phyloP scores from a whole-genome alignment of 1,140 invertebrate species.

The Theocolax elegans region DNA sequence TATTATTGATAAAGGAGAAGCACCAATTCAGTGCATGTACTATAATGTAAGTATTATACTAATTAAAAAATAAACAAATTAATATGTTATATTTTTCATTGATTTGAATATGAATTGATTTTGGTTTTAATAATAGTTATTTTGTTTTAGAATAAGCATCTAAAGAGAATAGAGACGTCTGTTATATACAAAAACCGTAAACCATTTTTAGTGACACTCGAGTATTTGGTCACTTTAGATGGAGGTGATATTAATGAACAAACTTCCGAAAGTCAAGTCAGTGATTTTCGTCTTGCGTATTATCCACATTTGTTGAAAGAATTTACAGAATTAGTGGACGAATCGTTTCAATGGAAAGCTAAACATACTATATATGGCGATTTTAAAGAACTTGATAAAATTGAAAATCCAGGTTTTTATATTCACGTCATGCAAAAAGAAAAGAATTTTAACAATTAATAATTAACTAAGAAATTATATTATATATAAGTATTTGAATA shows the following conservation, averaged over 20 bases:
- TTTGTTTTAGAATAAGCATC: slow-evolving; percentile 77
- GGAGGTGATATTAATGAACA: slow-evolving; percentile 58
- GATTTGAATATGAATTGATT: background rate
- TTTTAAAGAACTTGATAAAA: slow-evolving; percentile 76
- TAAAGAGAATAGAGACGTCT: slow-evolving; percentile 83
- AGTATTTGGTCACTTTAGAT: slow-evolving; percentile 77
- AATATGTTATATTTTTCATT: background rate
- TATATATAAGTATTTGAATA: too few species aligned
- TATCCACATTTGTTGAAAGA: slow-evolving; percentile 80
- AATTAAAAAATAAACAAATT: background rate
- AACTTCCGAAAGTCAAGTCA: slow-evolving; percentile 55
- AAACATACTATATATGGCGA: slow-evolving; percentile 82
- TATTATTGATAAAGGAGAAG: slow-evolving; percentile 77
- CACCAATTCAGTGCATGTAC: slow-evolving; percentile 84
- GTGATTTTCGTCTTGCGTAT: slow-evolving; percentile 85
- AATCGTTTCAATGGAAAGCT: slow-evolving; percentile 74
- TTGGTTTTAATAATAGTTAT: background rate
- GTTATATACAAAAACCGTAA: slow-evolving; percentile 79
- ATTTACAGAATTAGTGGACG: slow-evolving; percentile 77
- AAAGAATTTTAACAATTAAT: too few species aligned
- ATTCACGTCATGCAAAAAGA: slow-evolving; percentile 82
- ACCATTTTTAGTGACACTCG: slow-evolving; percentile 79
- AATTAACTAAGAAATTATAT: too few species aligned
- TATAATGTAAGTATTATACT: slow-evolving; percentile 78
- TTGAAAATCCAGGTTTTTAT: slow-evolving; percentile 81